Evolutionary conservation across 2,113 vertebrate species (phyloP).

Genomic region (Acinonyx jubatus): DNA sequence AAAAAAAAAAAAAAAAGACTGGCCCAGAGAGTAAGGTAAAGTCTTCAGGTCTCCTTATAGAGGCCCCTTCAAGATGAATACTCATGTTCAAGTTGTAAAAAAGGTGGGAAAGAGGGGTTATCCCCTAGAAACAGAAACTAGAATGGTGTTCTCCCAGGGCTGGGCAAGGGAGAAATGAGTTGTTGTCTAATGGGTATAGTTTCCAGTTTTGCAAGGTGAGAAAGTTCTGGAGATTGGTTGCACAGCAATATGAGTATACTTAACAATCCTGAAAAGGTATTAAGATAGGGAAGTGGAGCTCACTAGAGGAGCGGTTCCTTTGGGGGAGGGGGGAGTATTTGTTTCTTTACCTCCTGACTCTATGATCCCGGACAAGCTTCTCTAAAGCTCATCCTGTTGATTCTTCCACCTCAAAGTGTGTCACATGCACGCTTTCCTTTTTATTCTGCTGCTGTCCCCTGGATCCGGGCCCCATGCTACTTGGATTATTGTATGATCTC

Average conservation of each 20-base stretch:
- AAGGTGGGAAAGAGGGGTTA: not conserved
- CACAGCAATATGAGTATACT: not conserved
- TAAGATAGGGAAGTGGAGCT: not conserved
- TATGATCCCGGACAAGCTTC: not conserved
- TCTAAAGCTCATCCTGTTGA: not conserved
- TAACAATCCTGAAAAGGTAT: not conserved
- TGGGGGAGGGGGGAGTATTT: not conserved
- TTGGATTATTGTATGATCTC: not conserved
- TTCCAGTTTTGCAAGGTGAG: not conserved
- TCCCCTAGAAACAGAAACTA: not conserved
- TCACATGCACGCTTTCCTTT: not conserved
- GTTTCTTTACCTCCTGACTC: not conserved
- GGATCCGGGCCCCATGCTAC: not conserved
- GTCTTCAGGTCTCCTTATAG: not conserved
- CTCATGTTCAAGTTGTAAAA: not conserved
- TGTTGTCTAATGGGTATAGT: not conserved
- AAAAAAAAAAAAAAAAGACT: not conserved
- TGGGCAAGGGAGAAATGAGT: not conserved
- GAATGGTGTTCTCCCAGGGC: not conserved
- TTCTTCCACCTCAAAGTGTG: not conserved
- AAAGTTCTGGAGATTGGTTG: not conserved
- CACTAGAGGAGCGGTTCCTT: not conserved
- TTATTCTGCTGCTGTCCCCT: not conserved
- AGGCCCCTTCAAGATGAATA: not conserved
- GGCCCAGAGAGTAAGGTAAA: not conserved